A percentile compares a stretch with the other conserved stretches of the same genome.
These are phyloP conservation scores for Clarias macrocephalus DNA, from an alignment of 2,113 vertebrate genomes.

Conservation along the genomic window DNA sequence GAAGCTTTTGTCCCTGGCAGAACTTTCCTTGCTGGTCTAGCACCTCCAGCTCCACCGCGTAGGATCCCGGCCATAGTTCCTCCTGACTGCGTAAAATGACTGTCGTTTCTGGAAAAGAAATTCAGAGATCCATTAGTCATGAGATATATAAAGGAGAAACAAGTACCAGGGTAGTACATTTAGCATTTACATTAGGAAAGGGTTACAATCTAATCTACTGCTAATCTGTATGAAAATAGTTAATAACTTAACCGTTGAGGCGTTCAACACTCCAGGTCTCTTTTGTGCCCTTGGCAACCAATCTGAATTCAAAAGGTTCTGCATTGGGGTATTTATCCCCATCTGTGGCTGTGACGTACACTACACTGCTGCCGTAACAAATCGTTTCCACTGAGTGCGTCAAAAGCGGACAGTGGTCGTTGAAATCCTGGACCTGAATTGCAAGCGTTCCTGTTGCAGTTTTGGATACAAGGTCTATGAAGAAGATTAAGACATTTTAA, in stretches of 20 bases:
- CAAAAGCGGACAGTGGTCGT: slow-evolving; percentile 83
- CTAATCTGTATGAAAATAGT: neutral
- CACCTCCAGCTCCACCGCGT: slow-evolving; percentile 64
- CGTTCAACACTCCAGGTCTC: slow-evolving; percentile 77
- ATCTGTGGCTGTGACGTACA: slow-evolving; percentile 81
- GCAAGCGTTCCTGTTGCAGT: slow-evolving; percentile 75
- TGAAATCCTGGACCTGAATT: slow-evolving; percentile 73
- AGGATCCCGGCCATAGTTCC: slow-evolving; percentile 67
- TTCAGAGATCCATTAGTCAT: neutral
- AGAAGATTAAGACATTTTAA: neutral
- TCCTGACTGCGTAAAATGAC: slow-evolving; percentile 61
- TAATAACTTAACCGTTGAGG: slow-evolving; percentile 74
- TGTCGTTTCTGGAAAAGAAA: slow-evolving; percentile 60
- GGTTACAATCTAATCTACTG: neutral
- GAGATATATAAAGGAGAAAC: neutral
- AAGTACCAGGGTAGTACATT: too few species aligned
- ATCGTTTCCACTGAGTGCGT: slow-evolving; percentile 63
- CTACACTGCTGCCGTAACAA: slow-evolving; percentile 67
- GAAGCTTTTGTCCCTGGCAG: slow-evolving; percentile 62
- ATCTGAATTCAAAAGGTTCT: slow-evolving; percentile 78
- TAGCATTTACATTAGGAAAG: neutral
- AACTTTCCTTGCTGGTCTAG: slow-evolving; percentile 72
- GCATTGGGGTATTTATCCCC: slow-evolving; percentile 76
- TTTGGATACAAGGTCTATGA: slow-evolving; percentile 60
- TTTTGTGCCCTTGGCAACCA: slow-evolving; percentile 66